Percentiles rank a stretch among this genome's conserved stretches.
Evolutionary conservation across 2,113 vertebrate species (phyloP).

Genomic region (Malurus alboscapulatus): DNA sequence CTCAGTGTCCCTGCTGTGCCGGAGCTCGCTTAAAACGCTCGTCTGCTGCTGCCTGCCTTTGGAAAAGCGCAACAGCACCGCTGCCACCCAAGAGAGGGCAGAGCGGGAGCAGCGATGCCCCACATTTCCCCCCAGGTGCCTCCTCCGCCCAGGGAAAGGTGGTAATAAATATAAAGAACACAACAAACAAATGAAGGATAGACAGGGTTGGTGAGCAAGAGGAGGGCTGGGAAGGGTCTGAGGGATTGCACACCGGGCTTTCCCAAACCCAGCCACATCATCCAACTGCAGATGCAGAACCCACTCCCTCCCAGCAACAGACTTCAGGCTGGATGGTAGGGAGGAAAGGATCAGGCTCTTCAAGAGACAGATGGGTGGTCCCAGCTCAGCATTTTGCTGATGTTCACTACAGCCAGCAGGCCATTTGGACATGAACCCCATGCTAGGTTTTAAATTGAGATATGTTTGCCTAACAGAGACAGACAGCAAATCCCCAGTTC

Average conservation of each 20-base stretch:
- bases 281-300: accelerated
- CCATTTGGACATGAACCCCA: neutral
- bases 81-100: neutral
- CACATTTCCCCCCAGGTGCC: accelerated
- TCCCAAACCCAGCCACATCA: neutral
- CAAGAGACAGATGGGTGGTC: accelerated
- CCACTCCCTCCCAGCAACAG: neutral
- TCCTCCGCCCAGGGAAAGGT: neutral
- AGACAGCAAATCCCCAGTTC: neutral
- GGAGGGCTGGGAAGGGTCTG: neutral
- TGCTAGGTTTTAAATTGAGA: neutral
- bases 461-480: neutral
- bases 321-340: neutral
- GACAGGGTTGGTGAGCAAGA: neutral
- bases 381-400: neutral
- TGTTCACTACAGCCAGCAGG: neutral
- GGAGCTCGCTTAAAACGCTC: neutral
- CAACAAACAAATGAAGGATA: neutral
- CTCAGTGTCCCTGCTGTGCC: neutral
- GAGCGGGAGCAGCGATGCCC: accelerated
- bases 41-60: neutral
- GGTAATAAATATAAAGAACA: neutral
- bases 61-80: neutral
- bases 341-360: neutral
- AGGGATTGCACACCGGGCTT: neutral